A percentile compares a stretch with the other conserved stretches of the same genome.
Conservation (phyloP, 2,113 vertebrate genomes). For the Holacanthus passer region DNA sequence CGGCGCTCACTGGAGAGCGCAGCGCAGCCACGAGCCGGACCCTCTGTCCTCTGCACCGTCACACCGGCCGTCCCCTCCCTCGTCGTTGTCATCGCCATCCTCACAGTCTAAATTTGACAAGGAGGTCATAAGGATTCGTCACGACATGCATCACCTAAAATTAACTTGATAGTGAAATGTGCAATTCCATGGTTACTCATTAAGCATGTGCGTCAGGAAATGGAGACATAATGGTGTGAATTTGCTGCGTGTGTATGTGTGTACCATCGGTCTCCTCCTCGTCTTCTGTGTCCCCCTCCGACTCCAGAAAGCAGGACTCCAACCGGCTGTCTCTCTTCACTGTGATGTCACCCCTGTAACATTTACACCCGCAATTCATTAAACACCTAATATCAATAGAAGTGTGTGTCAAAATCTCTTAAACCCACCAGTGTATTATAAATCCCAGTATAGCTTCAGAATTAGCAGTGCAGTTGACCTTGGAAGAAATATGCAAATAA, state of each 20-base stretch:
- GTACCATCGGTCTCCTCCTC: constrained; percentile 71
- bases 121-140: constrained; percentile 42
- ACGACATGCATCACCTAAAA: constrained; percentile 42
- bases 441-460: constrained; percentile 22
- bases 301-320: constrained; percentile 76
- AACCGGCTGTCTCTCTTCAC: constrained; percentile 78
- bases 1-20: constrained; percentile 81
- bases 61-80: constrained; percentile 33
- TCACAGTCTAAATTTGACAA: constrained; percentile 61
- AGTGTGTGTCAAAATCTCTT: constrained; percentile 27
- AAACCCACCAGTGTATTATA: constrained; percentile 6
- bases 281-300: constrained; percentile 80
- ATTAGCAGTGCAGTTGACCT: constrained; percentile 43
- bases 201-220: constrained; percentile 30
- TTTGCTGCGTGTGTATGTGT: constrained; percentile 25
- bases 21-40: constrained; percentile 78
- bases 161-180: constrained; percentile 20
- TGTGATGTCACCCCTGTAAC: constrained; percentile 83
- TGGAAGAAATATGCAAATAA: constrained; percentile 52
- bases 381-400: constrained; percentile 26
- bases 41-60: constrained; percentile 46
- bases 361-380: constrained; percentile 42
- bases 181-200: constrained; percentile 17
- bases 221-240: constrained; percentile 23
- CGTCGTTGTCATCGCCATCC: constrained; percentile 50